phyloP scores from a whole-genome alignment of 2,888 invertebrate species.

The Buathra laborator region DNA sequence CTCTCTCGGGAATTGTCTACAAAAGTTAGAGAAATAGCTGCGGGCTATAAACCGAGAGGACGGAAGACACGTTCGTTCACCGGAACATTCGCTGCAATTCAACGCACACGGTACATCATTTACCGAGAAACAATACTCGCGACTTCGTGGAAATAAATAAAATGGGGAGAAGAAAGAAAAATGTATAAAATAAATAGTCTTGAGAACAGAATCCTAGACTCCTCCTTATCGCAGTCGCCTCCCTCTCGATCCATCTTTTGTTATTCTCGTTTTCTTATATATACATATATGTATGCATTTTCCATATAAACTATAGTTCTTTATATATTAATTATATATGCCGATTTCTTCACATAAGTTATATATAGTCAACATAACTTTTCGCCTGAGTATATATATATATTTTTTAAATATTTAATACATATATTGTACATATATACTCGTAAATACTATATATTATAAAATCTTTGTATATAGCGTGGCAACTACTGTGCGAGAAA shows the following conservation, averaged over 20 bases:
- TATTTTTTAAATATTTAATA: no score
- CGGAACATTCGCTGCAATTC: conserved; percentile 18
- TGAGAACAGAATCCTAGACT: conserved; percentile 9
- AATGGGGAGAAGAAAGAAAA: neutral
- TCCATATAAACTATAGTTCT: no score
- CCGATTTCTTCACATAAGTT: no score
- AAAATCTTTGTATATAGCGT: neutral
- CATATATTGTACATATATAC: no score
- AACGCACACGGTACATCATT: conserved; percentile 1
- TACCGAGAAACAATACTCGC: neutral
- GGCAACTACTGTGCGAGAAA: conserved; percentile 50
- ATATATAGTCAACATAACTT: no score
- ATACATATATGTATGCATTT: neutral
- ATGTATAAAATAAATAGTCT: neutral
- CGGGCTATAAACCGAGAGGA: conserved; percentile 45
- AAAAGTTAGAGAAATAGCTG: conserved; percentile 46
- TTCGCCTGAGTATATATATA: no score
- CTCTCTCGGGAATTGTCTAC: conserved; percentile 18
- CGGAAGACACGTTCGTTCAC: conserved; percentile 16
- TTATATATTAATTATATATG: no score
- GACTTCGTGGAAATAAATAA: neutral
- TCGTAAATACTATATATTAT: neutral
- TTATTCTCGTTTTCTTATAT: neutral
- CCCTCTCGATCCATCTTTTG: neutral
- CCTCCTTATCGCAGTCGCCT: conserved; percentile 21